A percentile compares a stretch with the other conserved stretches of the same genome.
Evolutionary conservation across 2,113 vertebrate species (phyloP).

Genomic region (Butorides virescens): DNA sequence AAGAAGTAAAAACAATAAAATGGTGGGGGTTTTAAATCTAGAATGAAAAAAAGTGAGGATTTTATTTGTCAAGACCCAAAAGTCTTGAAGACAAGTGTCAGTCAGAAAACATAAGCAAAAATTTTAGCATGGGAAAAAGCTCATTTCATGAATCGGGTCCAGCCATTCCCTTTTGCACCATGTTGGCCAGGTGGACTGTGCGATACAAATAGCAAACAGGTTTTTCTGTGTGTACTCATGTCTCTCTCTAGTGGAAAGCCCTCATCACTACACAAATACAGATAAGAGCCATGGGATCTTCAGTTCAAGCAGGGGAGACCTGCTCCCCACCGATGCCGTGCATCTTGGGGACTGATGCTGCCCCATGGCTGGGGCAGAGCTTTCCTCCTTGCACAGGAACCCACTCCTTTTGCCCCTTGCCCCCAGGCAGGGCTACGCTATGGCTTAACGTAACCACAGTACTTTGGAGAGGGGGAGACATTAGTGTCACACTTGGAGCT

Average conservation of each 20-base stretch:
- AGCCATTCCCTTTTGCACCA: conserved; percentile 25
- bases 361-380: background rate
- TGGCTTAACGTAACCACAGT: background rate
- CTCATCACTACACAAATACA: conserved; percentile 45
- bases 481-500: background rate
- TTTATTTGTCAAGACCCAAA: background rate
- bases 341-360: background rate
- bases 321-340: background rate
- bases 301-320: background rate
- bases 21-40: background rate
- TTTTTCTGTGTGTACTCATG: conserved; percentile 48
- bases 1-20: background rate
- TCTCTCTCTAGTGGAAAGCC: conserved; percentile 69
- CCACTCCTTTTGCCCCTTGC: background rate
- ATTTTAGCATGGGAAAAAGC: background rate
- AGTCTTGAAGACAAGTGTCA: background rate
- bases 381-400: background rate
- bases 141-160: background rate
- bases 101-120: background rate
- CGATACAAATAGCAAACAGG: conserved; percentile 35
- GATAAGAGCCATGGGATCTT: background rate
- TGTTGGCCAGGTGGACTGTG: background rate
- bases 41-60: rapidly evolving
- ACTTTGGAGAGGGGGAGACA: background rate
- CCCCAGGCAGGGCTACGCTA: background rate